Base-by-base conservation (phyloP, 2,888 invertebrate species). In the Microctonus brassicae region DNA sequence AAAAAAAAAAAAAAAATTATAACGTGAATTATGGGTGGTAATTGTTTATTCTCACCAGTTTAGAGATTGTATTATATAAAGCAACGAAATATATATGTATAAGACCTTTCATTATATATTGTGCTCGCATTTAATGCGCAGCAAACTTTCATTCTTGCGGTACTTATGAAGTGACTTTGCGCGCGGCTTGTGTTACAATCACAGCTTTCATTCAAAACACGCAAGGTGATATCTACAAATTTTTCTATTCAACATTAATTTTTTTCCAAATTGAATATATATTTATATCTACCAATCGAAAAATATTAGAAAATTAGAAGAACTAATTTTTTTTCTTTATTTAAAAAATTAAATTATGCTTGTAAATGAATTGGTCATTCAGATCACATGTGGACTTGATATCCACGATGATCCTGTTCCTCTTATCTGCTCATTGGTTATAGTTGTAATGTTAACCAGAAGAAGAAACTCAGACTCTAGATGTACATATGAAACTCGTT, bases 91-190 rank as follows among this genome's bases (percentile, higher is more conserved):
- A 47, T 47, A 47, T 47, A n/a, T n/a, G 7, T 47, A 47, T 47
- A 17, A 24, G 13, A 42, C 36, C 62, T 42, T 70, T 70, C 65
- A 65, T 70, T n/a, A n/a, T 65, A 47, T 47, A 47, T 17, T 70
- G 60, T 60, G 60, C 34, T 34, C 20, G 47, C 24, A 47, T 47
- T 36, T 36, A 70, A 58, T 60, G 65, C 61, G 53, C 65, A 65
- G 36, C 39, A 70, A 70, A 70, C 70, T 70, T 70, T 70, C 70
- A 70, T 70, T 60, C 47, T 47, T 65, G 65, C 65, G 65, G 52
- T 65, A 60, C 60, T 64, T 70, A 58, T 70, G 63, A 70, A 52
- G 64, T 70, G 42, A 29, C 57, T 42, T n/a, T 58, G 62, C 33
- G 57, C 55, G n/a, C 57, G 55, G 55, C 5, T 62, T 39, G 33